Evolutionary conservation across 2,797 vertebrate genomes (phyloP), one percentile per base, ranked within the genome.

Genomic region (Eulemur mongoz): DNA sequence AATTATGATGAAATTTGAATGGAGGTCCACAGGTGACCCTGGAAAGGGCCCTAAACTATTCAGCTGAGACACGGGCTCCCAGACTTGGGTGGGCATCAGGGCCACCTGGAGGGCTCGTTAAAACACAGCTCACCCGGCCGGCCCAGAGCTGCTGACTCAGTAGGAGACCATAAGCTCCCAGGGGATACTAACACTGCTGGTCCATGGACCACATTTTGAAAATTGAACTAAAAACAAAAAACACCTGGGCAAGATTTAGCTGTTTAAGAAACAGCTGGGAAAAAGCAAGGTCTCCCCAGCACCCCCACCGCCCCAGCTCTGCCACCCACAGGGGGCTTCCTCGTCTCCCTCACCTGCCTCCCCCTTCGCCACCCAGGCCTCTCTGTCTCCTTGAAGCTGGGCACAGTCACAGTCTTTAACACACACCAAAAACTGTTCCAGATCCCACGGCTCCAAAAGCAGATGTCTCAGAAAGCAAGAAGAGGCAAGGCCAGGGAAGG

Each of bases 1-100:
- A 69, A 23, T 69, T 65, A 65, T 20, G 63, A 95, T 76, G 69
- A 91, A 91, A 83, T 70, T 11, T 82, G 93, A 72, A 63, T 70
- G 50, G 67, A 63, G 25, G 40, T 5, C 8, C 73, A 54, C n/a
- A 63, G 25, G 81, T 78, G 11, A 57, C 50, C 43, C 59, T 50
- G 25, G 63, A 43, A 82, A 89, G 57, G 38, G 18, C 14, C 91
- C 57, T 17, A 15, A 57, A 65, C 17, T 25, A 23, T 30, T 54
- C 69, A 40, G 5, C 9, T 1, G 7, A 75, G 79, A 59, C 10
- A 7, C 45, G 0, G 30, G 65, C 43, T 48, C 63, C 32, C 80
- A 10, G 87, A 65, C 70, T 52, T 32, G 7, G 17, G 25, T 0
- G 5, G 90, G 35, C 10, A 20, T 7, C 48, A 5, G 32, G 23